Percentiles rank a stretch among this genome's conserved stretches.
phyloP scores from a whole-genome alignment of 2,888 invertebrate genomes.

The Agrochola lychnidis region DNA sequence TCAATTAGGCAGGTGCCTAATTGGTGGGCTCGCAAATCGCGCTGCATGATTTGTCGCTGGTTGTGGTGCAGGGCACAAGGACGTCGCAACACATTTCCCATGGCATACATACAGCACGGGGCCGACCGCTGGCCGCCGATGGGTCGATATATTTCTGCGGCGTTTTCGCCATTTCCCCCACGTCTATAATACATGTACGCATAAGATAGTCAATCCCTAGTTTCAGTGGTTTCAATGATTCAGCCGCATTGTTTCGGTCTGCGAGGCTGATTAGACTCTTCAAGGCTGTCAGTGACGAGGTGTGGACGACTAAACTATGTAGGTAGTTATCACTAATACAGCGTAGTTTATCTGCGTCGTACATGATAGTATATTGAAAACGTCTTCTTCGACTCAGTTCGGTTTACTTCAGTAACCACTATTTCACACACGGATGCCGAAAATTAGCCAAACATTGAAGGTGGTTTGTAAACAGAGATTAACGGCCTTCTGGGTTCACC shows the following conservation, averaged over 20 bases:
- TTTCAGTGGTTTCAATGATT: constrained; percentile 67
- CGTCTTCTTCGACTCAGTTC: constrained; percentile 25
- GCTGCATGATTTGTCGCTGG: constrained; percentile 68
- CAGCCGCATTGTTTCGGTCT: constrained; percentile 70
- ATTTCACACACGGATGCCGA: constrained; percentile 71
- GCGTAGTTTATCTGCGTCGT: constrained; percentile 47
- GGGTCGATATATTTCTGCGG: constrained; percentile 90
- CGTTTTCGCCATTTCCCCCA: constrained; percentile 81
- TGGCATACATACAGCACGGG: constrained; percentile 76
- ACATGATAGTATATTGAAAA: constrained; percentile 34
- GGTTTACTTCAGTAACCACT: constrained; percentile 59
- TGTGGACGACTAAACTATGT: constrained; percentile 66
- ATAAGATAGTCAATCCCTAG: constrained; percentile 63
- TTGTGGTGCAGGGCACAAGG: constrained; percentile 77
- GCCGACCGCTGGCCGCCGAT: constrained; percentile 78
- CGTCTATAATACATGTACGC: constrained; percentile 54
- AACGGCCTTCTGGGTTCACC: constrained; percentile 28
- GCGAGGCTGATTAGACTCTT: constrained; percentile 64
- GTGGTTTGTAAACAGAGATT: constrained; percentile 75
- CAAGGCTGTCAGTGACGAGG: constrained; percentile 72
- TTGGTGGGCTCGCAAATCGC: constrained; percentile 38
- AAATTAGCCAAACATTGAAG: constrained; percentile 67
- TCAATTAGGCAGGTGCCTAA: constrained; percentile 57
- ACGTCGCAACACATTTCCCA: constrained; percentile 80
- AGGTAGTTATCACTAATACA: constrained; percentile 61